Percentiles rank a stretch among this genome's conserved stretches.
Evolutionary conservation across 2,888 invertebrate genomes (phyloP).

Genomic region (Latrodectus elegans): DNA sequence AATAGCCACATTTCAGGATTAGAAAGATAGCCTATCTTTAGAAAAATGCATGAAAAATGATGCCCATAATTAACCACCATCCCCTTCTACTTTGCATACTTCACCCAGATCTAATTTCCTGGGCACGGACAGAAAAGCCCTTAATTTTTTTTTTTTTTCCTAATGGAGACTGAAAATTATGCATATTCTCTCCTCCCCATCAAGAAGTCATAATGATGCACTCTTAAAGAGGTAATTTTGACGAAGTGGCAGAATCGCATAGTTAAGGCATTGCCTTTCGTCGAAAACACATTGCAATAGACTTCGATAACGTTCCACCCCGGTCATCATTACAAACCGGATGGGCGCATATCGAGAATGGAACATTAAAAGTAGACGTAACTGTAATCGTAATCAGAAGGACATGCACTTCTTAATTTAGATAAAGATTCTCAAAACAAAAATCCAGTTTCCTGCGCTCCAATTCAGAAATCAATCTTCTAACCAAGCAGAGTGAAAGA

Average conservation of each 20-base stretch:
- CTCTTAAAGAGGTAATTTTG: slow-evolving; percentile 36
- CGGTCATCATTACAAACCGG: slow-evolving; percentile 42
- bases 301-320: slow-evolving; percentile 12
- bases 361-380: slow-evolving; percentile 56
- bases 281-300: slow-evolving; percentile 30
- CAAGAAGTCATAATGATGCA: slow-evolving; percentile 31
- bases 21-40: slow-evolving; percentile 3
- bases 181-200: not conserved
- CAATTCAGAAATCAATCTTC: slow-evolving; percentile 56
- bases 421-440: slow-evolving; percentile 55
- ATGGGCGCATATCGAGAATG: slow-evolving; percentile 25
- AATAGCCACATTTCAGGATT: slow-evolving; percentile 34
- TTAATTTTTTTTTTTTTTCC: slow-evolving; percentile 6
- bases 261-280: not conserved
- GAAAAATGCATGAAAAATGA: slow-evolving; percentile 31
- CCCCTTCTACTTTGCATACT: slow-evolving; percentile 16
- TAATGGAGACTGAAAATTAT: slow-evolving; percentile 21
- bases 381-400: slow-evolving; percentile 53
- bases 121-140: not conserved
- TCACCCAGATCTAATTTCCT: slow-evolving; percentile 14
- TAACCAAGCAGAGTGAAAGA: not conserved
- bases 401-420: slow-evolving; percentile 65
- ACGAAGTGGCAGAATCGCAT: slow-evolving; percentile 29
- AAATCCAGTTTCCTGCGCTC: slow-evolving; percentile 52
- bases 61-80: slow-evolving; percentile 29